Conservation (phyloP, 1,140 invertebrate species). For the Doryteuthis pealeii region DNA sequence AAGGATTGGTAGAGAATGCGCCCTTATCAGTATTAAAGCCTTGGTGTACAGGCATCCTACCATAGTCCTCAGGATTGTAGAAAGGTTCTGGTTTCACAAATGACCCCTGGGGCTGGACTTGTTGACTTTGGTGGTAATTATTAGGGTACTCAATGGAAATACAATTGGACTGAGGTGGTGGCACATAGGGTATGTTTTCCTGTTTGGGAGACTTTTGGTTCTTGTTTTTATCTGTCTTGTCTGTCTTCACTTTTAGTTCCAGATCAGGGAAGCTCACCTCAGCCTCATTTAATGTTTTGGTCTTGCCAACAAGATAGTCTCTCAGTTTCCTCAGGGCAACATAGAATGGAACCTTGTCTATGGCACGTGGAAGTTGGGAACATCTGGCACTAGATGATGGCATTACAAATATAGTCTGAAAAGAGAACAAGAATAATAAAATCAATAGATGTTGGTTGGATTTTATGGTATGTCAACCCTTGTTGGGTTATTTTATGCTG, state of each 20-base stretch:
- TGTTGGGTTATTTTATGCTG: no score
- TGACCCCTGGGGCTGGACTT: not conserved
- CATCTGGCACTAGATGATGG: slow-evolving; percentile 95
- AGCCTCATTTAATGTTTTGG: slow-evolving; percentile 82
- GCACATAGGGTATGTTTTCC: not conserved
- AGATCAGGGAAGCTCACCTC: slow-evolving; percentile 82
- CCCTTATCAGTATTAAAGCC: not conserved
- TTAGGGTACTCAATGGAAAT: not conserved
- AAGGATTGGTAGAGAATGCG: not conserved
- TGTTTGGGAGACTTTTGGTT: not conserved
- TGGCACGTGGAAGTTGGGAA: slow-evolving; percentile 89
- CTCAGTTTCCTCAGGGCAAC: slow-evolving; percentile 90
- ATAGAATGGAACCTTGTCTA: slow-evolving; percentile 97
- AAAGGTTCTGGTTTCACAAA: not conserved
- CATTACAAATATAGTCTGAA: slow-evolving; percentile 97
- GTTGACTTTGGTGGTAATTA: not conserved
- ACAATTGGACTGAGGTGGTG: not conserved
- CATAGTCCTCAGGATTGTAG: slow-evolving; percentile 8
- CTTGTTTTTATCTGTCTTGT: slow-evolving; percentile 38
- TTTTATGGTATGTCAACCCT: no score
- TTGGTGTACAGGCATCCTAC: not conserved
- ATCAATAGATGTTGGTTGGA: no score
- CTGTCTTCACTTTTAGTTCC: slow-evolving; percentile 49
- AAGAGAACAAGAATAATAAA: slow-evolving; percentile 41
- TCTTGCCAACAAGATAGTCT: slow-evolving; percentile 89